Evolutionary conservation across 2,888 invertebrate species (phyloP), one percentile per base, ranked within the genome.

Genomic region (Trissoscelio sp.): DNA sequence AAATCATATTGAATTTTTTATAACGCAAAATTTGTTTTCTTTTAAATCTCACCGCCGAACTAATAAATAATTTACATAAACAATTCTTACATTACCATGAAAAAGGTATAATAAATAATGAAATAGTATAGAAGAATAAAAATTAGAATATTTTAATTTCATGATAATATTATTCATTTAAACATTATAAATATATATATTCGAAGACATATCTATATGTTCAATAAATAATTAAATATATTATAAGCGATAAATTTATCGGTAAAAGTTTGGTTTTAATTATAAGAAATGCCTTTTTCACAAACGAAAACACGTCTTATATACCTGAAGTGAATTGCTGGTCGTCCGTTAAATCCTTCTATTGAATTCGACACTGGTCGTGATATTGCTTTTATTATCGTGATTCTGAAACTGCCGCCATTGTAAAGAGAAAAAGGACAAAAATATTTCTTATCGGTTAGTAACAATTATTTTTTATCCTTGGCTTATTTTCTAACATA

Each of bases 301-400:
- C 66, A 46, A 78, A 74, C 64, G 74, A 79, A 82, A 82, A 82
- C 81, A 79, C 51, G 64, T 79, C 72, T 74, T 78, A 82, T 79
- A 79, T 74, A 79, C 70, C 46, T 18, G 7, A 34, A 62, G 60
- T 72, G 75, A 82, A 79, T 79, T 82, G 79, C 79, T 66, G 79
- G 53, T 82, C 70, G 82, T 79, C 70, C 82, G 79, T 79, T 82
- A 75, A 82, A 82, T 82, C 82, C 79, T 82, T 62, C 82, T 57
- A 82, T 79, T 82, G 74, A 82, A 78, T 74, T 78, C 79, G 81
- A 81, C 81, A 81, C 67, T 66, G 81, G 78, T 81, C 73, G 81
- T 74, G 78, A 81, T 82, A 82, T 79, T 82, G 82, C 79, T 82
- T 79, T 75, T 74, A 78, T 78, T 82, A 79, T 82, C 78, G 73